Evolutionary conservation across 2,888 invertebrate species (phyloP), one percentile per base, ranked within the genome.

Genomic region (Synanthedon formicaeformis): DNA sequence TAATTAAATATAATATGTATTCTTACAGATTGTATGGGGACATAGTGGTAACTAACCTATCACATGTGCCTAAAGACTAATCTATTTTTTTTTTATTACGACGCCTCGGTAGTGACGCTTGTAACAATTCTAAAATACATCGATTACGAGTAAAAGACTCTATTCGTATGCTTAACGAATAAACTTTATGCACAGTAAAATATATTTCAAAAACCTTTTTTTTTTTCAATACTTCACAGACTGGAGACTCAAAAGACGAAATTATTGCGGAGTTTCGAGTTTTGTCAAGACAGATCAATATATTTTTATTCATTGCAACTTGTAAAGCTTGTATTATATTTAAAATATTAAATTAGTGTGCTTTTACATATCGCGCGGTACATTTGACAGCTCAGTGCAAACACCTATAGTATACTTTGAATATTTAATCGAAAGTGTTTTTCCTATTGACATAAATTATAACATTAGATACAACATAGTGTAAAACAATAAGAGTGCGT

Each of bases 1-100:
- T 81, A 71, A 77, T 81, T 81, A 79, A 81, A 81, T 84, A 81
- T 16, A n/a, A n/a, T 76, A 80, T 78, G 76, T 78, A 80, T 73
- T 75, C 72, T 75, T 79, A 80, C 69, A 74, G 65, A 71, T 61
- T 59, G 64, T 58, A 69, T 65, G 63, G 73, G 75, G 75, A 75
- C 71, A 67, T 63, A 62, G 72, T 78, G 73, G 65, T 68, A 67
- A 68, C 60, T 73, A 66, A 69, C 69, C 73, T 77, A 78, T 69
- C 69, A 72, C 71, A 72, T 56, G 75, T 81, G 78, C 73, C 73
- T 73, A 70, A 64, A 60, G 67, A 67, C 60, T 52, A 51, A 57
- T 60, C n/a, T 11, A 58, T 53, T 61, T 64, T 60, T 58, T 59
- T 60, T 48, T 49, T 18, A 49, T 49, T 54, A 66, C 55, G 63